Conservation (phyloP, 2,797 vertebrate genomes). For the Taeniopygia guttata region DNA sequence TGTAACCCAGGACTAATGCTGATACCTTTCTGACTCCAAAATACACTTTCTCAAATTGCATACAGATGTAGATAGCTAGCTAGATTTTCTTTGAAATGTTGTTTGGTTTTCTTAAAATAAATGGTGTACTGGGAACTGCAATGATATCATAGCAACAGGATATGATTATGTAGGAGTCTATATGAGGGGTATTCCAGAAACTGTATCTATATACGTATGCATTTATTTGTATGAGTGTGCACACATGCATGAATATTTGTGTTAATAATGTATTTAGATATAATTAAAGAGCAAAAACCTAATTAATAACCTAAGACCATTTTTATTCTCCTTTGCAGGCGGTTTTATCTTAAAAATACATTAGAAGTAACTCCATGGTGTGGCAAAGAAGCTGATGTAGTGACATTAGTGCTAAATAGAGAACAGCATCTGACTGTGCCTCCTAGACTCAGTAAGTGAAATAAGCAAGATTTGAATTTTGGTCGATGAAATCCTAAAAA, state of each 20-base stretch:
- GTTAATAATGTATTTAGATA: neutral
- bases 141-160: conserved; percentile 66
- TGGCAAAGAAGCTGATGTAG: conserved; percentile 22
- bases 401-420: conserved; percentile 30
- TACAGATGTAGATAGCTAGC: neutral
- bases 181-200: conserved; percentile 52
- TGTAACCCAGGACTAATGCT: neutral
- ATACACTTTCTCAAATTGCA: neutral
- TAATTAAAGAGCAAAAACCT: neutral
- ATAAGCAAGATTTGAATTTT: conserved; percentile 24
- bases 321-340: neutral
- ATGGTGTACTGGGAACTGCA: conserved; percentile 28
- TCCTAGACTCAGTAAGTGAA: conserved; percentile 16
- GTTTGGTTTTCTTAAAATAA: conserved; percentile 32
- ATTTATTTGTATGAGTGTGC: neutral
- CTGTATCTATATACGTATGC: neutral
- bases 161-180: conserved; percentile 46
- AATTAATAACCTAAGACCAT: neutral
- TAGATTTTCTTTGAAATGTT: neutral
- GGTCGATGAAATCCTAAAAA: conserved; percentile 9
- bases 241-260: neutral
- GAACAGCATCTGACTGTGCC: conserved; percentile 3
- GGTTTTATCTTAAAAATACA: conserved; percentile 8
- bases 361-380: neutral
- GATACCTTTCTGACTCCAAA: conserved; percentile 5